Evolutionary conservation across 2,113 vertebrate genomes (phyloP), one percentile per base, ranked within the genome.

Genomic region (Odontesthes bonariensis): DNA sequence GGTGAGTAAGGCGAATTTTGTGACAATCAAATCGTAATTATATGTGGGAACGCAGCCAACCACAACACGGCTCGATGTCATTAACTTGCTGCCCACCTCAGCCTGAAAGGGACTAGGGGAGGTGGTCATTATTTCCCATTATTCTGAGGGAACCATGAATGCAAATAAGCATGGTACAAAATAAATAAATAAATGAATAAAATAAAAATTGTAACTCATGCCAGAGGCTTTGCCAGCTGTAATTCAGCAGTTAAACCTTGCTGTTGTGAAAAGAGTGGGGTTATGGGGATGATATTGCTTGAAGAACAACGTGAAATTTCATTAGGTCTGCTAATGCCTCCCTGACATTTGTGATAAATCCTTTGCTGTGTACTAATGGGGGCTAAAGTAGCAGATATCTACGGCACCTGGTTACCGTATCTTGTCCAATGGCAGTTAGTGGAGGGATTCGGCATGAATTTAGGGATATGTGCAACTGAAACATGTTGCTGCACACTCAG

Each of bases 11-110:
- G 57, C 72, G 22, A 82, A 84, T 93, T 71, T 70, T 89, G 83
- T 91, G 92, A 92, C 92, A 93, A 91, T 94, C 91, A 89, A 77
- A 81, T 84, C 63, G 84, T 92, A 93, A 94, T 94, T 94, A 93
- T 85, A 84, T 86, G 75, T 64, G 73, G 82, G 87, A 87, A 91
- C 42, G 73, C 89, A 92, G 89, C 88, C 91, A 91, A 91, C 86
- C 80, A 70, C 88, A 79, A 78, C 91, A 83, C 68, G 68, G 83
- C 81, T 86, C 85, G 61, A 88, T 87, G 89, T 93, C 91, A 93
- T 94, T 93, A 94, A 92, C 82, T 85, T 69, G 74, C 80, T 81
- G 84, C 78, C 89, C 86, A 82, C 86, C 79, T 90, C 87, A 79
- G 88, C 81, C 80, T 88, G 85, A 85, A 89, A 85, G 74, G 72